These are phyloP conservation scores for Chamaetylas fuelleborni DNA, from an alignment of 2,113 vertebrate species.

Conservation along the genomic window DNA sequence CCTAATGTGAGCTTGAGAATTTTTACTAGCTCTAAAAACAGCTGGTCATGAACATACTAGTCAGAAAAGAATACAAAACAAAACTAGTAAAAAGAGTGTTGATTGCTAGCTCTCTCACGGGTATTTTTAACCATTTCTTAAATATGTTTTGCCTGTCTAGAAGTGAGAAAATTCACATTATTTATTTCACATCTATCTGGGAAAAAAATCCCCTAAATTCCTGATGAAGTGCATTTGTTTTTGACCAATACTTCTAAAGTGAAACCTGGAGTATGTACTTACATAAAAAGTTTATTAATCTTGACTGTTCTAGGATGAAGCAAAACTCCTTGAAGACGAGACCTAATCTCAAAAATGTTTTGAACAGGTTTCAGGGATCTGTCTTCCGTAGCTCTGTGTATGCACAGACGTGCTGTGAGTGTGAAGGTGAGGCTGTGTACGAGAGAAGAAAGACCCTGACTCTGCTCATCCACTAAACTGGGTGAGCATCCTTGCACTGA, in stretches of 20 bases:
- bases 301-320: slow-evolving; percentile 10
- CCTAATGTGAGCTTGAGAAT: slow-evolving; percentile 60
- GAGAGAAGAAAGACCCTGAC: background rate
- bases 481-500: background rate
- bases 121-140: slow-evolving; percentile 59
- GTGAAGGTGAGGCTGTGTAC: background rate
- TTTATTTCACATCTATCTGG: slow-evolving; percentile 28
- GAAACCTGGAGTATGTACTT: slow-evolving; percentile 19
- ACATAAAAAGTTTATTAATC: slow-evolving; percentile 26
- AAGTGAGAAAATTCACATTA: slow-evolving; percentile 43
- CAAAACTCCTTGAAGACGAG: slow-evolving; percentile 18
- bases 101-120: slow-evolving; percentile 55
- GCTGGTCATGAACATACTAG: slow-evolving; percentile 47
- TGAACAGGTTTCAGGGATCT: background rate
- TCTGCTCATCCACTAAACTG: background rate
- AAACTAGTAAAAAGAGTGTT: slow-evolving; percentile 55
- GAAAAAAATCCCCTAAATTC: background rate
- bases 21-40: slow-evolving; percentile 67
- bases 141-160: background rate
- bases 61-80: slow-evolving; percentile 64
- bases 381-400: background rate
- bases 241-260: background rate
- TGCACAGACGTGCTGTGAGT: background rate
- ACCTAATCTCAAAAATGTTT: slow-evolving; percentile 39
- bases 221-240: slow-evolving; percentile 6